Evolutionary conservation across 2,113 vertebrate species (phyloP), one percentile per base, ranked within the genome.

Genomic region (Siphamia tubifer): DNA sequence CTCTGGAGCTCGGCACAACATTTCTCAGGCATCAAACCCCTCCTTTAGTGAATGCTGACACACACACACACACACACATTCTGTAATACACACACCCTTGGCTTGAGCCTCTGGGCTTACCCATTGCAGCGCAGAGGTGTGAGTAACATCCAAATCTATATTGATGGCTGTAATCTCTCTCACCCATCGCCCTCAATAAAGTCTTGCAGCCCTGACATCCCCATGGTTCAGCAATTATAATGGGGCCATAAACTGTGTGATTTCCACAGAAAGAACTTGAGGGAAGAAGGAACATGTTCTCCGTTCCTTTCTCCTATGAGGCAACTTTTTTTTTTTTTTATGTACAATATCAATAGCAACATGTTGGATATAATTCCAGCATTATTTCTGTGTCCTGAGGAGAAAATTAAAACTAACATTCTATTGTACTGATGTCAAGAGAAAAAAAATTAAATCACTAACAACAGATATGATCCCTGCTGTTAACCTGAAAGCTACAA

Each of bases 141-240:
- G 52, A 71, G 58, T 51, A 72, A 68, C 66, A 70, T 72, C 62
- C 52, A 75, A 68, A 81, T 68, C 38, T 49, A 77, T 71, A 81
- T 54, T 53, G 69, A 77, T 70, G 77, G 66, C 44, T 53, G 61
- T 68, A 80, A 73, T 73, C 47, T 62, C 60, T 23, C 10, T 43
- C 62, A 27, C 39, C 40, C 61, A 68, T 54, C 34, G 34, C 55
- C 54, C 62, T 36, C 55, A 48, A 68, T 68, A 62, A 62, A 75
- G 56, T 48, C 39, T 39, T 17, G 55, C 48, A 32, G 34, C 40
- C 42, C 31, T 63, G 72, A 76, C 49, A 68, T 63, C 35, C 27
- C 65, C 36, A 69, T 23, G 43, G 51, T 68, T 69, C 57, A 64
- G 57, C 42, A 32, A 44, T 56, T 57, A 57, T 35, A 43, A 68